phyloP scores from a whole-genome alignment of 2,888 invertebrate genomes.

The Cinara cedri region DNA sequence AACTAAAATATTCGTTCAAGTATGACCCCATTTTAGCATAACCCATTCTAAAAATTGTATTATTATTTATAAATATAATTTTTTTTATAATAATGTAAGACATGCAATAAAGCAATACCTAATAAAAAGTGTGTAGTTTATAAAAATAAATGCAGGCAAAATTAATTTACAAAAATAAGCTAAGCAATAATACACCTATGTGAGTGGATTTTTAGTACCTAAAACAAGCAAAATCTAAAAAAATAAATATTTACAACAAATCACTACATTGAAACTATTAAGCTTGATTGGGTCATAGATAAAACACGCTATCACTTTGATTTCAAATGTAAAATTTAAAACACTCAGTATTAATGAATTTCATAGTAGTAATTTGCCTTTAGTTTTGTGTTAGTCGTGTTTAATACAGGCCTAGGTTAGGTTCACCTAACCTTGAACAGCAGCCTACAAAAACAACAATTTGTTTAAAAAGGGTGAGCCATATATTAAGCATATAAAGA shows the following conservation, averaged over 20 bases:
- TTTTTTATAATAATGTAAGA: not conserved
- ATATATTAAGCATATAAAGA: too few relatives aligned
- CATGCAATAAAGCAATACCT: not conserved
- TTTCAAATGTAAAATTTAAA: constrained; percentile 5
- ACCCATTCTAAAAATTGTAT: not conserved
- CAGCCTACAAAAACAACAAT: constrained; percentile 30
- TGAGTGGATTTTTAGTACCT: not conserved
- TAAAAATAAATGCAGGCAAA: constrained; percentile 25
- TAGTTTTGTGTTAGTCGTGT: constrained; percentile 43
- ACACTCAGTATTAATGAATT: not conserved
- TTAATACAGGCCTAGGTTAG: constrained; percentile 49
- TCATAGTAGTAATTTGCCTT: constrained; percentile 30
- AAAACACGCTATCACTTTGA: constrained; percentile 49
- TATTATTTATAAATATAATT: not conserved
- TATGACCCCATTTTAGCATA: not conserved
- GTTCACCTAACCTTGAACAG: constrained; percentile 52
- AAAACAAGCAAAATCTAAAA: not conserved
- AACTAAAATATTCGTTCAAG: not conserved
- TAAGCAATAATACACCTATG: constrained; percentile 23
- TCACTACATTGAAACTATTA: constrained; percentile 33
- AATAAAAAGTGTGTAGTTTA: not conserved
- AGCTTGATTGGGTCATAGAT: not conserved
- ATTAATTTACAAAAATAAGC: constrained; percentile 28
- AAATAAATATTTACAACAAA: constrained; percentile 21
- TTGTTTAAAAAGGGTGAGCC: constrained; percentile 51